Percentiles rank a stretch among this genome's conserved stretches.
phyloP scores from a whole-genome alignment of 2,888 invertebrate genomes.

The Platycheirus rosarum region DNA sequence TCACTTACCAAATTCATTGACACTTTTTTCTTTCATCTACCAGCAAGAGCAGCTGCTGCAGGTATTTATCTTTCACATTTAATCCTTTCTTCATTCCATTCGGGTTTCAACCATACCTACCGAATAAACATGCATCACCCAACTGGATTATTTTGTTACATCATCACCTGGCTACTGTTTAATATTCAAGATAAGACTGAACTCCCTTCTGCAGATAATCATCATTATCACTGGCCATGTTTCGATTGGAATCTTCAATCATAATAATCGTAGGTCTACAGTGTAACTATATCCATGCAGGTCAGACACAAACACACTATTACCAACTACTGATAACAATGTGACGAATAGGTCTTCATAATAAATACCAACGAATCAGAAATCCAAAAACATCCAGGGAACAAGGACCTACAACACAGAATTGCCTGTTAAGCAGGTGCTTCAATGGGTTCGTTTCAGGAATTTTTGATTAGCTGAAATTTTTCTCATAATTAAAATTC shows the following conservation, averaged over 20 bases:
- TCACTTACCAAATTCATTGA: conserved; percentile 20
- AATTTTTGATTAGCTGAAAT: conserved; percentile 68
- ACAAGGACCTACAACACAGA: conserved; percentile 27
- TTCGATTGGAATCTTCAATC: conserved; percentile 72
- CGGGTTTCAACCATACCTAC: neutral
- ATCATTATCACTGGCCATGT: conserved; percentile 49
- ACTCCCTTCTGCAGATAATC: conserved; percentile 15
- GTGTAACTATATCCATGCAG: neutral
- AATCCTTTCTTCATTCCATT: conserved; percentile 52
- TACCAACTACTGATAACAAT: conserved; percentile 44
- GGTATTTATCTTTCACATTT: conserved; percentile 7
- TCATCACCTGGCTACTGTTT: conserved; percentile 73
- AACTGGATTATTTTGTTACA: conserved; percentile 54
- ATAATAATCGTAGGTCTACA: conserved; percentile 39
- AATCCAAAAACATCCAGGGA: conserved; percentile 43
- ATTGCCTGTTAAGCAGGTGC: conserved; percentile 62
- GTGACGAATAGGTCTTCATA: conserved; percentile 3
- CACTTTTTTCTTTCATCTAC: conserved; percentile 8
- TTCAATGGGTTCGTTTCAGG: conserved; percentile 42
- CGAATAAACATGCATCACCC: conserved; percentile 8
- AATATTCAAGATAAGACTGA: conserved; percentile 59
- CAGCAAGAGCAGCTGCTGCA: conserved; percentile 37
- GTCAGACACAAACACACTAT: neutral
- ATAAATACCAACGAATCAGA: neutral
- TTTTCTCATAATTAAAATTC: conserved; percentile 73